A percentile compares a stretch with the other conserved stretches of the same genome.
phyloP scores from a whole-genome alignment of 2,113 vertebrate species.

The Menidia beryllina region DNA sequence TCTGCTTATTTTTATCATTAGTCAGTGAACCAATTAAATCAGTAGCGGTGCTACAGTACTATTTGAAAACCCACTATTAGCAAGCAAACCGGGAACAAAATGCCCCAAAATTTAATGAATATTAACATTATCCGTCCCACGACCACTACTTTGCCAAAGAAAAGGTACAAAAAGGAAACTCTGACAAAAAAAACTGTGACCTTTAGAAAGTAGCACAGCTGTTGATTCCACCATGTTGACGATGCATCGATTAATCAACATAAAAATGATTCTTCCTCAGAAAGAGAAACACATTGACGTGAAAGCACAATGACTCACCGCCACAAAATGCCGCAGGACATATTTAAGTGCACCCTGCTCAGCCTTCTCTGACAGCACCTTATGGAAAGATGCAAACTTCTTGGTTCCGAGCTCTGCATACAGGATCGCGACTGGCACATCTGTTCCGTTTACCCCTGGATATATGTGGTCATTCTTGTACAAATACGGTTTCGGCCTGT shows the following conservation, averaged over 20 bases:
- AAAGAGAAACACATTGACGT: background rate
- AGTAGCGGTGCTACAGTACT: background rate
- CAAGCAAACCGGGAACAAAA: too few relatives aligned
- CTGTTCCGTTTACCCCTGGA: conserved; percentile 83
- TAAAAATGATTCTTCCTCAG: too few relatives aligned
- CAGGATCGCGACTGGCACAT: conserved; percentile 88
- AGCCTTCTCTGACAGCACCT: conserved; percentile 87
- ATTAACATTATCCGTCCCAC: too few relatives aligned
- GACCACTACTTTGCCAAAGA: too few relatives aligned
- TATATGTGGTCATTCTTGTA: conserved; percentile 92
- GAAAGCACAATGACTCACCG: conserved; percentile 81
- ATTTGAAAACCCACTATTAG: too few relatives aligned
- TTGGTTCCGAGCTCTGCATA: conserved; percentile 97
- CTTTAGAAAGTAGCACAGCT: too few relatives aligned
- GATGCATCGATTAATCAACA: too few relatives aligned
- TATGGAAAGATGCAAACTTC: conserved; percentile 91
- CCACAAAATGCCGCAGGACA: conserved; percentile 92
- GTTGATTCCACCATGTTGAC: too few relatives aligned
- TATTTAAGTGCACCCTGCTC: conserved; percentile 87
- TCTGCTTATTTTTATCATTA: conserved; percentile 3
- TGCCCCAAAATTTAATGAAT: too few relatives aligned
- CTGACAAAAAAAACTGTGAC: too few relatives aligned
- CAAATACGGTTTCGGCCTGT: conserved; percentile 90
- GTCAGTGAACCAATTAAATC: background rate
- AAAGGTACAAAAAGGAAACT: too few relatives aligned